These are phyloP conservation scores for Amorpha juglandis DNA, from an alignment of 2,888 invertebrate species.

Conservation along the genomic window DNA sequence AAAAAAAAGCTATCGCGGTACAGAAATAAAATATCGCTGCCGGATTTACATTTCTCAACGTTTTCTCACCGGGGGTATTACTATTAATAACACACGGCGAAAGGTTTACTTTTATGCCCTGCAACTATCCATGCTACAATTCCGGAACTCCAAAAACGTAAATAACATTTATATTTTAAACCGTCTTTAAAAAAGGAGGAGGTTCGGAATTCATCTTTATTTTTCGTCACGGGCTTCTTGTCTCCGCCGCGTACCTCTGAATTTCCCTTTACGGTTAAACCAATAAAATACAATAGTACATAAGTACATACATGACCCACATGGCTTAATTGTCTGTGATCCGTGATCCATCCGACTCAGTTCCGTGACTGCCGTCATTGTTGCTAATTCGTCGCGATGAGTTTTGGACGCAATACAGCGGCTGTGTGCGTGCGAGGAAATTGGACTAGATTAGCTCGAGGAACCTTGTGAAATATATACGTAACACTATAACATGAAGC, in stretches of 20 bases:
- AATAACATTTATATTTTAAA: no score
- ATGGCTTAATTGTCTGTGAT: slow-evolving; percentile 1
- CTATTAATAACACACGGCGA: background rate
- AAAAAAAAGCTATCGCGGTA: slow-evolving; percentile 1
- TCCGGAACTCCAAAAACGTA: background rate
- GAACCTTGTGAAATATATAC: slow-evolving; percentile 6
- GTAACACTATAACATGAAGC: background rate
- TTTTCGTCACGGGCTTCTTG: no score
- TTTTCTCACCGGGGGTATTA: background rate
- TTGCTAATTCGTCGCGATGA: slow-evolving; percentile 19
- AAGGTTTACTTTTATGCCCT: background rate
- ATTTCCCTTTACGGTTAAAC: background rate
- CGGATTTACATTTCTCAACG: background rate
- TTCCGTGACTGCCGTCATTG: slow-evolving; percentile 18
- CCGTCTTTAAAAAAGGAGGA: no score
- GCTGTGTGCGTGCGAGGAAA: slow-evolving; percentile 14
- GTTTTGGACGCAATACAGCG: slow-evolving; percentile 5
- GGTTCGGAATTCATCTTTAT: no score
- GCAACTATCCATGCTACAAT: background rate
- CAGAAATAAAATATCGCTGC: slow-evolving; percentile 1
- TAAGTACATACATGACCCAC: slow-evolving; percentile 1
- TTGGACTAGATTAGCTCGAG: slow-evolving; percentile 10
- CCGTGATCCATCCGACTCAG: background rate
- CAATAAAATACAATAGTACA: background rate
- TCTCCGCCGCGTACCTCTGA: no score